Conservation (phyloP, 2,888 invertebrate species). For the Adineta ricciae region DNA sequence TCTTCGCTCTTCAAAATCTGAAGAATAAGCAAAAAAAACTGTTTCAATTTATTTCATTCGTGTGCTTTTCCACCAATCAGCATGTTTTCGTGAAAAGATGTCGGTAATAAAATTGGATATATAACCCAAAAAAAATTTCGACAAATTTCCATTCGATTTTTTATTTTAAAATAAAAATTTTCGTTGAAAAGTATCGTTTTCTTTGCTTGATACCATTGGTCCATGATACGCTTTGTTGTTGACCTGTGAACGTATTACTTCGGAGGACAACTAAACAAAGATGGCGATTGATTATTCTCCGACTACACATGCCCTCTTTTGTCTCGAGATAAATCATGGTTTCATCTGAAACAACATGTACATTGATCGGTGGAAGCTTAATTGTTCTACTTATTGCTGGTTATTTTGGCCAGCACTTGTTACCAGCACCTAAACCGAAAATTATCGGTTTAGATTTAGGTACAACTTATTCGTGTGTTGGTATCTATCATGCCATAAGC, state of each 20-base stretch:
- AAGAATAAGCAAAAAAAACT: not conserved
- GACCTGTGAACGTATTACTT: not conserved
- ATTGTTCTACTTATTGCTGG: slow-evolving; percentile 51
- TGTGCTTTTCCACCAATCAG: not conserved
- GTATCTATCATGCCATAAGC: slow-evolving; percentile 52
- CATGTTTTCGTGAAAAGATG: not conserved
- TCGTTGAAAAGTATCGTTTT: not conserved
- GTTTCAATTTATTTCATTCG: not conserved
- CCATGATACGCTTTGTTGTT: not conserved
- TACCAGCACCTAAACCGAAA: slow-evolving; percentile 53
- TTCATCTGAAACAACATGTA: slow-evolving; percentile 13
- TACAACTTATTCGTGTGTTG: slow-evolving; percentile 53
- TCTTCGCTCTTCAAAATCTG: not conserved
- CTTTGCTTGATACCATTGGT: not conserved
- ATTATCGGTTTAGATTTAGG: slow-evolving; percentile 53
- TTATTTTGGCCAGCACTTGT: slow-evolving; percentile 51
- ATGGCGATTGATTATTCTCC: slow-evolving; percentile 13
- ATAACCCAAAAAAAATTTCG: no score
- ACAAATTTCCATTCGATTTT: no score
- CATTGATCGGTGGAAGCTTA: slow-evolving; percentile 42
- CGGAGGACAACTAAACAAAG: not conserved
- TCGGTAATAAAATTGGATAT: not conserved
- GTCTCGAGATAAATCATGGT: not conserved
- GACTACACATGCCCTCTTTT: slow-evolving; percentile 9
- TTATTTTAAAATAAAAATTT: not conserved